A percentile compares a stretch with the other conserved stretches of the same genome.
Conservation (phyloP, 1,140 invertebrate genomes). For the Magallana gigas region DNA sequence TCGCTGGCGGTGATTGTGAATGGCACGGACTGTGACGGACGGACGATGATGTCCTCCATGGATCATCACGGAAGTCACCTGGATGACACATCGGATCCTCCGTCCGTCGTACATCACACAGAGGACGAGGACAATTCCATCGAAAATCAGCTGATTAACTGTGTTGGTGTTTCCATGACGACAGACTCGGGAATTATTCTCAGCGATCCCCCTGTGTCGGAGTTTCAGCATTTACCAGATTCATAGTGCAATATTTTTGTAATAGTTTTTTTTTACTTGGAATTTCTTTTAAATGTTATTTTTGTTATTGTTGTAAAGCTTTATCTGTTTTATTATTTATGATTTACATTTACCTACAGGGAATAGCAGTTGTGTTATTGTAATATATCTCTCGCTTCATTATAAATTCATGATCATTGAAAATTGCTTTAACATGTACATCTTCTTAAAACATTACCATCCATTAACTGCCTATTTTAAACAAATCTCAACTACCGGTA, state of each 20-base stretch:
- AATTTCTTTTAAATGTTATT: not conserved
- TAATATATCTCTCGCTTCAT: no score
- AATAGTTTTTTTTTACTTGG: not conserved
- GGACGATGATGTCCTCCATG: not conserved
- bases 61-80: not conserved
- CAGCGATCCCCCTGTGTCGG: not conserved
- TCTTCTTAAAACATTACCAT: no score
- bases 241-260: conserved; percentile 19
- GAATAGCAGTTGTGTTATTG: no score
- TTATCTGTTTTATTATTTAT: not conserved
- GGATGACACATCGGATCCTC: not conserved
- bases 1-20: conserved; percentile 16
- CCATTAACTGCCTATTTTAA: no score
- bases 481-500: no score
- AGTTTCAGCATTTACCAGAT: not conserved
- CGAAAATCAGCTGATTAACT: conserved; percentile 26
- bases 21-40: not conserved
- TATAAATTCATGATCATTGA: no score
- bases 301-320: not conserved
- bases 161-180: conserved; percentile 35
- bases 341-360: no score
- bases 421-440: no score
- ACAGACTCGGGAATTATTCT: conserved; percentile 30
- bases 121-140: conserved; percentile 23
- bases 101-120: conserved; percentile 1